A percentile compares a stretch with the other conserved stretches of the same genome.
These are phyloP conservation scores for Phrynosoma blainvillii DNA, from an alignment of 2,113 vertebrate genomes.

Conservation along the genomic window DNA sequence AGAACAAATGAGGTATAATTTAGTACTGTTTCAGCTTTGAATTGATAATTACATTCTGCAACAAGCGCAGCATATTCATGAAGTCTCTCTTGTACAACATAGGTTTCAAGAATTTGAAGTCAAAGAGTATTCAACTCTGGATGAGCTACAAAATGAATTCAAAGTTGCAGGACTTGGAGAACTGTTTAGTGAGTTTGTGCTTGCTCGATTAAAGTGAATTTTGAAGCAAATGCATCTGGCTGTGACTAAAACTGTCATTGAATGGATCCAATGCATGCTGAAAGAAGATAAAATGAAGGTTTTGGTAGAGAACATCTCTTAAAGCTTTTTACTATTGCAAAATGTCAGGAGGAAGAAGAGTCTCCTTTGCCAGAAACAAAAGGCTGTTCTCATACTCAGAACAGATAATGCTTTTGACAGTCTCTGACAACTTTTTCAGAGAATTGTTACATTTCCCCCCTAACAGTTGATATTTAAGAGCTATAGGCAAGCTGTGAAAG, in stretches of 20 bases:
- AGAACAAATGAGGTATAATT: slow-evolving; percentile 82
- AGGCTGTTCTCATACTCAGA: slow-evolving; percentile 41
- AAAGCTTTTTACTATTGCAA: slow-evolving; percentile 48
- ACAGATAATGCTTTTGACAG: slow-evolving; percentile 16
- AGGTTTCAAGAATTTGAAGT: slow-evolving; percentile 86
- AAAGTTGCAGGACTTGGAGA: slow-evolving; percentile 74
- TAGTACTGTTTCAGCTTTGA: slow-evolving; percentile 70
- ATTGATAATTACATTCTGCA: slow-evolving; percentile 76
- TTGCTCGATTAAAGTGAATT: slow-evolving; percentile 68
- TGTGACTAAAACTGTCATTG: slow-evolving; percentile 40
- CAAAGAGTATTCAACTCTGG: slow-evolving; percentile 78
- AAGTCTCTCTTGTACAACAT: slow-evolving; percentile 65
- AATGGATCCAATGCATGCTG: slow-evolving; percentile 9
- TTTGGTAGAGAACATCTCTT: slow-evolving; percentile 29
- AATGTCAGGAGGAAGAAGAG: slow-evolving; percentile 22
- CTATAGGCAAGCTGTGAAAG: slow-evolving; percentile 38
- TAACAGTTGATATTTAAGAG: slow-evolving; percentile 47
- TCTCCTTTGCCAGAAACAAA: slow-evolving; percentile 37
- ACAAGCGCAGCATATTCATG: slow-evolving; percentile 71
- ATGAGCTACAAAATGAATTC: slow-evolving; percentile 84
- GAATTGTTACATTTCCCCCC: slow-evolving; percentile 18
- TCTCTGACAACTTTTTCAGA: slow-evolving; percentile 41
- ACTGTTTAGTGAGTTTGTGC: slow-evolving; percentile 80
- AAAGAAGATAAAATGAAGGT: slow-evolving; percentile 36
- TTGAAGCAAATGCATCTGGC: slow-evolving; percentile 22